Base-by-base conservation (phyloP, 1,140 invertebrate species). In the Brachionus paranguensis region DNA sequence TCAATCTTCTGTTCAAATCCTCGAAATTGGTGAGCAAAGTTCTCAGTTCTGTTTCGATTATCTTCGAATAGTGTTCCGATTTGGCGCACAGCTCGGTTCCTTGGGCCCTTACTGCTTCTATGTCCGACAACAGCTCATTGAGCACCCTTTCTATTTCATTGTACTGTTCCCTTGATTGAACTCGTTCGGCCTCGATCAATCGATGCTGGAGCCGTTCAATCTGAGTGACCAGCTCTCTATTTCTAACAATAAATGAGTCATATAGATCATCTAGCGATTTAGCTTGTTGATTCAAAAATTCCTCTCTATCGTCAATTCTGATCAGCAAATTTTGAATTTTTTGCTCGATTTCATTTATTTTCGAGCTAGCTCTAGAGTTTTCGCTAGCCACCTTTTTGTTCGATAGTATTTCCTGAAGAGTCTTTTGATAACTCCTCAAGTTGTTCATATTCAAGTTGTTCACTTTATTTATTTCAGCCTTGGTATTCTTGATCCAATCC, bases 401-500 rank as follows among this genome's bases (percentile, higher is more conserved):
- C 0, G 12, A 1, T 3, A 64, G n/a, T 27, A 81, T 17, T 64
- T 64, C 78, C 33, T 27, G 20, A 1, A 64, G 33, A 20, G 1
- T 24, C 64, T 81, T 81, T 60, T 64, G 43, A 14, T 27, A 76
- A 50, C 20, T 27, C 50, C 72, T 60, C 53, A 81, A 45, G n/a
- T 45, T 60, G 27, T 81, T 55, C 41, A 81, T 33, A 64, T 81
- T 60, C 24, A 45, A n/a, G 24, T 10, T 29, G 7, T 64, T 45
- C 20, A 81, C 78, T 68, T 81, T 81, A 47, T 81, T 68, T 20
- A 81, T 64, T 45, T 81, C 78, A 29, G 17, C 12, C 43, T 81
- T 81, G n/a, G 78, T 81, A 14, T 81, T 81, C 17, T 81, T 81
- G 20, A 83, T 83, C 81, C 81, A 83, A 14, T 83, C 81, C 8